Conservation (phyloP, 1,140 invertebrate species). For the Laupala kohalensis region DNA sequence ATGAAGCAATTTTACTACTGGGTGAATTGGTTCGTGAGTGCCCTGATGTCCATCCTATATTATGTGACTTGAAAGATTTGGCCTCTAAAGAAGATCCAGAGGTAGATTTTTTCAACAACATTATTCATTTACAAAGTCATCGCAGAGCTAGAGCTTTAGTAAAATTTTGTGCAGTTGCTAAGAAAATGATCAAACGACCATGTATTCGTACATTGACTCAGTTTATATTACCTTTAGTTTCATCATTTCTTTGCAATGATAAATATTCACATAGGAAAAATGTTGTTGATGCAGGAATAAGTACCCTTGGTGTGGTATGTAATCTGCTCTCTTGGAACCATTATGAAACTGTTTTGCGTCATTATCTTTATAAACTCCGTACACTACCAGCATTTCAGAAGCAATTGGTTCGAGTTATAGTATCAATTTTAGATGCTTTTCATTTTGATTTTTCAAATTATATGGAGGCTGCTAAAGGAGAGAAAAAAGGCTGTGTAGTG, state of each 20-base stretch:
- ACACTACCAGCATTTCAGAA: constrained; percentile 57
- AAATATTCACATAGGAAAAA: constrained; percentile 59
- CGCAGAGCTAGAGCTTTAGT: constrained; percentile 64
- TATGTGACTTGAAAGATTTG: constrained; percentile 59
- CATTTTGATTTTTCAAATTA: constrained; percentile 77
- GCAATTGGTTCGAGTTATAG: constrained; percentile 64
- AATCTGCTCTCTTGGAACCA: constrained; percentile 71
- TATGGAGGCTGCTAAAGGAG: constrained; percentile 23
- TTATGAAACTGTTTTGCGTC: constrained; percentile 66
- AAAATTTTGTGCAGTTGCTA: constrained; percentile 44
- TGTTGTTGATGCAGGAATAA: constrained; percentile 65
- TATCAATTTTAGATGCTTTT: constrained; percentile 77
- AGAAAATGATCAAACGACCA: constrained; percentile 39
- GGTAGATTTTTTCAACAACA: constrained; percentile 89
- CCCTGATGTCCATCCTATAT: constrained; percentile 47
- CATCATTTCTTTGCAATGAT: constrained; percentile 65
- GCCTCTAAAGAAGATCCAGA: constrained; percentile 63
- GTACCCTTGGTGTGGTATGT: constrained; percentile 57
- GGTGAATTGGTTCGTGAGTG: constrained; percentile 58
- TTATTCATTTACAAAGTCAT: constrained; percentile 73
- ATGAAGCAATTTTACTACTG: constrained; percentile 64
- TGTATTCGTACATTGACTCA: constrained; percentile 58
- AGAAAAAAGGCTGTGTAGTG: constrained; percentile 14
- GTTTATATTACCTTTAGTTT: constrained; percentile 73
- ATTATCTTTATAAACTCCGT: constrained; percentile 63